These are phyloP conservation scores for Perodicticus potto DNA, from an alignment of 2,797 vertebrate species.

Conservation along the genomic window DNA sequence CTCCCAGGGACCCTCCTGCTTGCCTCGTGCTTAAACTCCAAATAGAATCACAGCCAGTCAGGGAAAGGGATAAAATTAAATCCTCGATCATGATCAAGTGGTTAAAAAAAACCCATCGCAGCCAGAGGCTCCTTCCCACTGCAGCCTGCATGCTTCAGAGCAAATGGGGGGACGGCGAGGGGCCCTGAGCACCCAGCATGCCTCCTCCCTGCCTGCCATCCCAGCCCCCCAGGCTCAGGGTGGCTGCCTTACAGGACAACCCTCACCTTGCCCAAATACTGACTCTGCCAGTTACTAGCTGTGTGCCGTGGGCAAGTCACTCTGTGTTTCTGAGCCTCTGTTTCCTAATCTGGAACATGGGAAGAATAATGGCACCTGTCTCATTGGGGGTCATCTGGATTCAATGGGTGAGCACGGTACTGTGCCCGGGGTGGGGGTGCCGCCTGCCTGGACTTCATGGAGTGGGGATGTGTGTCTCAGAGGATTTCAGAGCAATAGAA, in stretches of 20 bases:
- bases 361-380: background rate
- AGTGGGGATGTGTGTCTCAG: background rate
- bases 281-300: background rate
- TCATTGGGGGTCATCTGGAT: background rate
- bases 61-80: conserved; percentile 81
- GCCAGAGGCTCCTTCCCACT: conserved; percentile 60
- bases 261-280: background rate
- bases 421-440: too few species aligned
- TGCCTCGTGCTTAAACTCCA: conserved; percentile 34
- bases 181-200: rapidly evolving
- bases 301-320: background rate
- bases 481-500: background rate
- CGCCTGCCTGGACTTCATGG: background rate
- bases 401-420: too few species aligned
- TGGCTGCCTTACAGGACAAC: background rate
- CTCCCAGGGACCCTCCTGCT: conserved; percentile 37
- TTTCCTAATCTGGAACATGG: background rate
- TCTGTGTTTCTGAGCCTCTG: background rate
- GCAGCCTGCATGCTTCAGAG: background rate
- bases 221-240: background rate
- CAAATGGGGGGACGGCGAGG: background rate
- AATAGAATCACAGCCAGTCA: conserved; percentile 72
- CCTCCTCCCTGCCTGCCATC: background rate
- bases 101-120: conserved; percentile 71
- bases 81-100: conserved; percentile 77